A percentile compares a stretch with the other conserved stretches of the same genome.
Conservation (phyloP, 2,888 invertebrate genomes). For the Rhingia rostrata region DNA sequence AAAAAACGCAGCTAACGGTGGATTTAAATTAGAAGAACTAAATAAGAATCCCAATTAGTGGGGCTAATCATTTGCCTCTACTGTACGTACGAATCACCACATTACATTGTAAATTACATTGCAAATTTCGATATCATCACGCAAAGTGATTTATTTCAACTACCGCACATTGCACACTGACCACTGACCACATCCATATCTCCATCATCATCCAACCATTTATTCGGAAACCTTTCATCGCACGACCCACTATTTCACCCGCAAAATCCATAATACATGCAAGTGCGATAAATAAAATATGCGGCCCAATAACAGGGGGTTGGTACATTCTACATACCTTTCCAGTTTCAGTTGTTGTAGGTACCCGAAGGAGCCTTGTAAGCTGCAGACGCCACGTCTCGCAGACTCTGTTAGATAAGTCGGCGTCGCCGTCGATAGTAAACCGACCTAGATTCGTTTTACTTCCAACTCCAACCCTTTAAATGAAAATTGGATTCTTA, state of each 20-base stretch:
- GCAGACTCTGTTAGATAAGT: slow-evolving; percentile 46
- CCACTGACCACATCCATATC: slow-evolving; percentile 12
- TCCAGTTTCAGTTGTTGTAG: slow-evolving; percentile 5
- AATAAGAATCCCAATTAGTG: too few species aligned
- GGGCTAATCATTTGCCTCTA: not conserved
- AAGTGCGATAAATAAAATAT: not conserved
- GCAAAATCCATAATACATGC: slow-evolving; percentile 20
- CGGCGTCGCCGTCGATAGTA: slow-evolving; percentile 18
- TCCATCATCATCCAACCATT: slow-evolving; percentile 8
- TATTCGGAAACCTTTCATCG: not conserved
- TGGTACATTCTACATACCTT: slow-evolving; percentile 27
- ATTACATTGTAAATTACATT: slow-evolving; percentile 1
- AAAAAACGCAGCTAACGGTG: too few species aligned
- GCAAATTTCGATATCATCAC: not conserved
- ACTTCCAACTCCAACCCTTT: slow-evolving; percentile 23
- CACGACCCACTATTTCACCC: not conserved
- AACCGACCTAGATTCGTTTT: slow-evolving; percentile 62
- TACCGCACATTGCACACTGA: slow-evolving; percentile 9
- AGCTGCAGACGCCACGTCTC: slow-evolving; percentile 45
- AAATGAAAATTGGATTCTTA: not conserved
- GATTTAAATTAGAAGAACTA: not conserved
- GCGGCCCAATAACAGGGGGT: not conserved
- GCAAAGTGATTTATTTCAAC: slow-evolving; percentile 15
- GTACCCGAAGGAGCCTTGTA: slow-evolving; percentile 9
- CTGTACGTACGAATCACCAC: not conserved